These are phyloP conservation scores for Baronia brevicornis DNA, from an alignment of 2,888 invertebrate species.

Conservation along the genomic window DNA sequence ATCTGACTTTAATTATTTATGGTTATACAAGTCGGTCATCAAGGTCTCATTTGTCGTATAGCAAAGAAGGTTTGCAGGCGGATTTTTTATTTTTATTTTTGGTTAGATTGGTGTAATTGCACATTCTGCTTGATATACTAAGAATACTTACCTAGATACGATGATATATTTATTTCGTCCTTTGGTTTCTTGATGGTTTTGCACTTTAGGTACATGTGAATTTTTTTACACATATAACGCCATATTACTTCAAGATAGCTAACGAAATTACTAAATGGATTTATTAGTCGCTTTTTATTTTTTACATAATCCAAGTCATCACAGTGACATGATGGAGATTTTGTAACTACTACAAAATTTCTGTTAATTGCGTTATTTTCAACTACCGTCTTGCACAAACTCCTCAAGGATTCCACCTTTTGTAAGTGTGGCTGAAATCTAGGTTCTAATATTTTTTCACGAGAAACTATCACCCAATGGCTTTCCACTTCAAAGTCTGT, in stretches of 20 bases:
- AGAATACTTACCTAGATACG: conserved; percentile 55
- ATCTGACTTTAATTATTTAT: too few relatives aligned
- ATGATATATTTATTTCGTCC: conserved; percentile 24
- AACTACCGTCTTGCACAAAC: conserved; percentile 41
- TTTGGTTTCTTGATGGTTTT: conserved; percentile 20
- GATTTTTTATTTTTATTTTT: too few relatives aligned
- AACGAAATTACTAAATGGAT: conserved; percentile 30
- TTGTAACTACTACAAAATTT: conserved; percentile 36
- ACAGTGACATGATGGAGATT: conserved; percentile 55
- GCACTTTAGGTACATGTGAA: conserved; percentile 28
- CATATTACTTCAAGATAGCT: conserved; percentile 22
- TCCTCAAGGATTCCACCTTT: conserved; percentile 38
- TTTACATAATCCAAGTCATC: conserved; percentile 29
- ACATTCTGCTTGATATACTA: too few relatives aligned
- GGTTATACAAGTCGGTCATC: too few relatives aligned
- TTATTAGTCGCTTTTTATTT: conserved; percentile 23
- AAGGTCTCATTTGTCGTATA: too few relatives aligned
- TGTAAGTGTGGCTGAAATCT: conserved; percentile 46
- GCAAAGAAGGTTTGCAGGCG: too few relatives aligned
- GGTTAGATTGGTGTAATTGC: too few relatives aligned
- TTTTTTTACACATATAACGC: conserved; percentile 28
- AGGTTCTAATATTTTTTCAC: conserved; percentile 46
- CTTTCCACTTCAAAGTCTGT: conserved; percentile 53
- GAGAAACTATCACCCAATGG: conserved; percentile 55
- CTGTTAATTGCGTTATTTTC: conserved; percentile 30